phyloP scores from a whole-genome alignment of 2,888 invertebrate genomes.

The Heliconius sara region DNA sequence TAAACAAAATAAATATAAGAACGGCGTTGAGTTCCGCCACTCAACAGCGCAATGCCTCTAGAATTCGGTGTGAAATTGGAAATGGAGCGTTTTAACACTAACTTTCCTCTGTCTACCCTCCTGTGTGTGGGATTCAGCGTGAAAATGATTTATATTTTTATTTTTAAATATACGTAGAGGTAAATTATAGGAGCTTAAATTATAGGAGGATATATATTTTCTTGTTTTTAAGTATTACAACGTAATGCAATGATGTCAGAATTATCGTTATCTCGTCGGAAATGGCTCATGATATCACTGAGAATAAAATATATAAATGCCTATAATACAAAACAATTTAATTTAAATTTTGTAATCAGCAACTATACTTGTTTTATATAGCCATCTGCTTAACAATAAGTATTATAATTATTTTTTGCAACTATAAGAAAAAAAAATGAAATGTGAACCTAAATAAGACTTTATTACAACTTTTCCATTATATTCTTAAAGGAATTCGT shows the following conservation, averaged over 20 bases:
- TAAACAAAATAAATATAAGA: too few species aligned
- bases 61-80: too few species aligned
- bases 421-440: neutral
- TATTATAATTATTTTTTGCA: neutral
- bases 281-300: neutral
- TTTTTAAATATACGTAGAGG: neutral
- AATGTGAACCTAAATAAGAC: neutral
- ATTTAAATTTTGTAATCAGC: neutral
- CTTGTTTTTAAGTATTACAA: too few species aligned
- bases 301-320: neutral
- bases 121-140: too few species aligned
- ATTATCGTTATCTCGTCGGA: slow-evolving; percentile 14
- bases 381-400: neutral
- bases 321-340: too few species aligned
- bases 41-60: too few species aligned
- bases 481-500: neutral
- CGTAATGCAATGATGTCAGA: neutral
- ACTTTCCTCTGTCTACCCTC: too few species aligned
- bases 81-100: too few species aligned
- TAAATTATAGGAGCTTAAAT: neutral
- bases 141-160: too few species aligned
- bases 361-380: neutral
- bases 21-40: too few species aligned
- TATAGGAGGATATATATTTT: neutral
- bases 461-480: slow-evolving; percentile 23